Evolutionary conservation across 2,797 vertebrate species (phyloP).

Genomic region (Enteromius trimaculatus): DNA sequence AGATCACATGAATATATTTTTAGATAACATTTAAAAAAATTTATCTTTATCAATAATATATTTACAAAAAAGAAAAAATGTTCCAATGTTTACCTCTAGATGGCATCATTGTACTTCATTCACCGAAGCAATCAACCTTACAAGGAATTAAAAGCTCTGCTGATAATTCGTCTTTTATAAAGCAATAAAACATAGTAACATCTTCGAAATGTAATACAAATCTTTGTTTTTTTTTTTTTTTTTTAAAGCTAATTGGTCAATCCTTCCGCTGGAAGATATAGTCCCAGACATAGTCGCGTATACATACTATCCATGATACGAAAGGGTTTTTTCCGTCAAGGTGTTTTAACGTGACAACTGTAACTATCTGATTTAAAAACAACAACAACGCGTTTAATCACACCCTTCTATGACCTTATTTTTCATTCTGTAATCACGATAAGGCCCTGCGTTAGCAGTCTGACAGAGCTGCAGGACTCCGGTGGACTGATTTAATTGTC

Average conservation of each 20-base stretch:
- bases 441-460: background rate
- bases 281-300: too few species aligned
- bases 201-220: background rate
- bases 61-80: background rate
- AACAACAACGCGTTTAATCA: background rate
- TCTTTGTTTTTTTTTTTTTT: too few species aligned
- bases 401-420: background rate
- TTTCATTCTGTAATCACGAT: background rate
- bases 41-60: background rate
- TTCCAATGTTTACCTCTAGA: background rate
- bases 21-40: background rate
- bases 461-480: conserved; percentile 66
- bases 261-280: background rate
- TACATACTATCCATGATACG: too few species aligned
- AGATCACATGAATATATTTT: background rate
- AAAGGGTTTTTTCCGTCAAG: background rate
- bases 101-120: conserved; percentile 14
- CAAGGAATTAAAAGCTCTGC: background rate
- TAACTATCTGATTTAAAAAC: background rate
- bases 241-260: background rate
- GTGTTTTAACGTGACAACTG: background rate
- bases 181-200: background rate
- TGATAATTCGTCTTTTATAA: background rate
- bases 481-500: conserved; percentile 83
- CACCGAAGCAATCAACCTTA: background rate